A percentile compares a stretch with the other conserved stretches of the same genome.
Evolutionary conservation across 2,888 invertebrate species (phyloP).

Genomic region (Cybosia mesomella): DNA sequence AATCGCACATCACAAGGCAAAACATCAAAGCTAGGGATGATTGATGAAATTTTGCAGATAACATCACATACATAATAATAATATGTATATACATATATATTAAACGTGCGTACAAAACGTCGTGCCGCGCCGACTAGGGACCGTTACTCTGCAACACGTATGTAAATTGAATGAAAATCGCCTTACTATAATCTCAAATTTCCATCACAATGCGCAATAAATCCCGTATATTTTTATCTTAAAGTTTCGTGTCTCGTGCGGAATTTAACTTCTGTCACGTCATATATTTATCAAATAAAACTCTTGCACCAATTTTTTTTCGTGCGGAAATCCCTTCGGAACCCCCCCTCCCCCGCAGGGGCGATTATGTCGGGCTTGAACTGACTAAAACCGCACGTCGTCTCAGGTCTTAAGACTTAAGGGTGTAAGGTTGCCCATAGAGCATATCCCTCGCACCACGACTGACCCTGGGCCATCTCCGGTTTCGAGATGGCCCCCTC

Average conservation of each 20-base stretch:
- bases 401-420: too few species aligned
- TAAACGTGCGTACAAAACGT: neutral
- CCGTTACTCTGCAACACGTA: slow-evolving; percentile 4
- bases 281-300: neutral
- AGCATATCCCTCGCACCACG: too few species aligned
- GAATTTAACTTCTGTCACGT: neutral
- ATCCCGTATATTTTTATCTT: neutral
- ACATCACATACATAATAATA: slow-evolving; percentile 7
- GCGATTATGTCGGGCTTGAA: too few species aligned
- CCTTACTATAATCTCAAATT: slow-evolving; percentile 47
- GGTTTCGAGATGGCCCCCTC: too few species aligned
- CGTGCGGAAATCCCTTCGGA: too few species aligned
- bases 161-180: slow-evolving; percentile 53
- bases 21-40: slow-evolving; percentile 24
- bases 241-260: neutral
- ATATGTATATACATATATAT: neutral
- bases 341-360: too few species aligned
- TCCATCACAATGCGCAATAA: slow-evolving; percentile 28
- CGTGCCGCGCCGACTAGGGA: neutral
- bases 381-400: too few species aligned
- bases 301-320: too few species aligned
- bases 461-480: too few species aligned
- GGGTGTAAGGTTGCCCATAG: too few species aligned
- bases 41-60: slow-evolving; percentile 30
- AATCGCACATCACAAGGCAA: slow-evolving; percentile 9